A percentile compares a stretch with the other conserved stretches of the same genome.
These are phyloP conservation scores for Macrotis lagotis DNA, from an alignment of 2,113 vertebrate genomes.

Conservation along the genomic window DNA sequence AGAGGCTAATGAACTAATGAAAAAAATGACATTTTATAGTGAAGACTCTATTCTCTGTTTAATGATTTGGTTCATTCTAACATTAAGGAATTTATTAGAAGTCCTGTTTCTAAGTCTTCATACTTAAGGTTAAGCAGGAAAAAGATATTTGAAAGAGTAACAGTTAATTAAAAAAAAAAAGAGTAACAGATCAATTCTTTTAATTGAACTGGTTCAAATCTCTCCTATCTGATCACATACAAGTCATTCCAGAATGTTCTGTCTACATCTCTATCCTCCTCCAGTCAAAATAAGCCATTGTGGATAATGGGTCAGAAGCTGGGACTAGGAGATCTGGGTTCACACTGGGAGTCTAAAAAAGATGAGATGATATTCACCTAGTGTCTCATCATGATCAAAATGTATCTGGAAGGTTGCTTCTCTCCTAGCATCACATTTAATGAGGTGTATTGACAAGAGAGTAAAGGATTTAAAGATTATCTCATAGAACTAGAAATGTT, in stretches of 20 bases:
- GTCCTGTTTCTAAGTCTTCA: neutral
- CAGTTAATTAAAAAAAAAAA: too few relatives aligned
- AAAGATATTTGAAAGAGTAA: neutral
- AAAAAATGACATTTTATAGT: neutral
- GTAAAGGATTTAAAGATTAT: neutral
- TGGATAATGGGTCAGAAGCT: neutral
- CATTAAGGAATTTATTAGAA: neutral
- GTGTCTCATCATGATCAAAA: neutral
- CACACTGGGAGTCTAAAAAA: too few relatives aligned
- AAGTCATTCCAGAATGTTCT: neutral
- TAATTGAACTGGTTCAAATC: neutral
- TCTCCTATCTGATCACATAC: neutral
- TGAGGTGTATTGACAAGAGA: neutral
- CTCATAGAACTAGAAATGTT: neutral
- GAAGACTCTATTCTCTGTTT: too few relatives aligned
- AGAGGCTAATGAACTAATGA: neutral
- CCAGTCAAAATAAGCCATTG: neutral
- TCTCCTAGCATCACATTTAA: neutral
- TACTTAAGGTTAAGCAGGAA: neutral
- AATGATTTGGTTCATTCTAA: neutral
- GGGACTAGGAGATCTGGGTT: neutral
- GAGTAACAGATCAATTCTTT: neutral
- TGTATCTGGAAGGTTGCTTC: neutral
- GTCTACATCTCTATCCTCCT: neutral
- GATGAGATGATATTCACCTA: neutral